These are phyloP conservation scores for Eubucco bourcierii DNA, from an alignment of 2,113 vertebrate species.

Conservation along the genomic window DNA sequence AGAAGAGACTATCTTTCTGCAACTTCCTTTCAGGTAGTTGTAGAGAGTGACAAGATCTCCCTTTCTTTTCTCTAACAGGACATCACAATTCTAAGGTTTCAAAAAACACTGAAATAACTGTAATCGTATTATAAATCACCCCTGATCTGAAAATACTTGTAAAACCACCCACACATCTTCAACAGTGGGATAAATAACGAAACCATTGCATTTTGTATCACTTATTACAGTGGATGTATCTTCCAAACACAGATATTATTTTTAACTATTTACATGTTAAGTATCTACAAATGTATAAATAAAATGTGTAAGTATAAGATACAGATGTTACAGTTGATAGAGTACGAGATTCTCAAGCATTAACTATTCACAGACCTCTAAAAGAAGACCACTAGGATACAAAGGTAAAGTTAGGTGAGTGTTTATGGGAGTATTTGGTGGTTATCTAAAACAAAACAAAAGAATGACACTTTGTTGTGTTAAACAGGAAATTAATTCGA, in stretches of 20 bases:
- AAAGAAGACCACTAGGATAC: background rate
- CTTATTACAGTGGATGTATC: background rate
- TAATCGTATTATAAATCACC: conserved; percentile 28
- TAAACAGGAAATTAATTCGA: background rate
- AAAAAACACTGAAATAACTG: background rate
- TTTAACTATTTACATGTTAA: background rate
- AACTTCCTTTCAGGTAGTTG: background rate
- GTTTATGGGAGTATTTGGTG: background rate
- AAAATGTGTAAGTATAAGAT: background rate
- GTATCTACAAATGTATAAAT: background rate
- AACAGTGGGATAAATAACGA: conserved; percentile 35
- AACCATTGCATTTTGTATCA: background rate
- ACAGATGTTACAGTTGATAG: background rate
- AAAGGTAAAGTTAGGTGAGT: background rate
- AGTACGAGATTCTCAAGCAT: background rate
- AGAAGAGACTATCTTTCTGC: background rate
- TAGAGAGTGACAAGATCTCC: background rate
- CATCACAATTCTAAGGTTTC: conserved; percentile 24
- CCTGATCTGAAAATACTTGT: conserved; percentile 31
- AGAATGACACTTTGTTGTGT: background rate
- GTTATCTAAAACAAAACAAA: background rate
- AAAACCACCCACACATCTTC: background rate
- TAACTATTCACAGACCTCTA: background rate
- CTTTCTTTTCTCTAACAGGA: background rate
- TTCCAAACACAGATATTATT: background rate